Evolutionary conservation across 2,797 vertebrate genomes (phyloP), one percentile per base, ranked within the genome.

Genomic region (Siniperca scherzeri): DNA sequence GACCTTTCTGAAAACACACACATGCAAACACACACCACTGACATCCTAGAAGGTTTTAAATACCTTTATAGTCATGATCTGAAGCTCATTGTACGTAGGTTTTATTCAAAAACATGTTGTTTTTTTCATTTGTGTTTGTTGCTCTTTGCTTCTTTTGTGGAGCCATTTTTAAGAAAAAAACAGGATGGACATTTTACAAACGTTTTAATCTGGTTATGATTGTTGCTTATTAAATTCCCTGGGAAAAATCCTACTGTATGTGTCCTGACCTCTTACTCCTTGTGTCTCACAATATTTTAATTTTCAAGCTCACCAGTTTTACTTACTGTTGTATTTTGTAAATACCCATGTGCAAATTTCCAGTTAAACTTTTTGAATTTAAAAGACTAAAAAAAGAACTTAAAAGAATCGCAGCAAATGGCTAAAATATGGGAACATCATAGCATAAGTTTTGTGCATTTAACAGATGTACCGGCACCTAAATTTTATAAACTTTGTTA

Each of bases 61-160:
- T 92, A 94, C 95, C 95, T 96, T 42, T 95, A 93, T 95, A 94
- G 94, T 96, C 91, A 90, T 88, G 44, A 92, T 88, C 94, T 96
- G 95, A 95, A 94, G 91, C 94, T 95, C 93, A 94, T 96, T 96
- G 93, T 95, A 94, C 91, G 89, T 94, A 94, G 96, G 88, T 94
- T 93, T 95, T 96, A 96, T 95, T 95, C 94, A 95, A 94, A 91
- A 87, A 84, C 84, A 91, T 87, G 78, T 87, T 90, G 74, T 72
- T 88, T 89, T 88, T 89, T 83, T 83, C 77, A 75, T 92, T 93
- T 92, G 88, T 92, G 91, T 96, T 95, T 80, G 93, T 95, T 95
- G 94, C 95, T 97, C 96, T 96, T 94, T 95, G 96, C 92, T 94
- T 94, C 94, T 94, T 95, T 96, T 95, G 88, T 93, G 93, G 94